Percentiles rank a stretch among this genome's conserved stretches.
Evolutionary conservation across 2,888 invertebrate genomes (phyloP).

Genomic region (Notodonta dromedarius): DNA sequence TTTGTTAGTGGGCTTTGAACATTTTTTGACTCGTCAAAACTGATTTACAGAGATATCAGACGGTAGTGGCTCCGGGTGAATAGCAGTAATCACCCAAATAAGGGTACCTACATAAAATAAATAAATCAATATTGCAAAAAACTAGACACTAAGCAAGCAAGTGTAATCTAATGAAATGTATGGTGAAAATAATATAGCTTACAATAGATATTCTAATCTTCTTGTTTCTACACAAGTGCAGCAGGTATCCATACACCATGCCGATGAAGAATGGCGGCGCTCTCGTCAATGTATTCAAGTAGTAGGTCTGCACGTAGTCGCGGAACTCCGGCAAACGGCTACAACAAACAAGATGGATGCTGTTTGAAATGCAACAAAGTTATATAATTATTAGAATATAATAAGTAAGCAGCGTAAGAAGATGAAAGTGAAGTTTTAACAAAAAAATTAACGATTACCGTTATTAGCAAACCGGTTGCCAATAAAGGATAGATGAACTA

Average conservation of each 20-base stretch:
- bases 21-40: neutral
- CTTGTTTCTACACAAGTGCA: conserved; percentile 51
- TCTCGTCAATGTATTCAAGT: conserved; percentile 58
- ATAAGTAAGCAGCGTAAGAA: too few species aligned
- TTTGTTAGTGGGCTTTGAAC: neutral
- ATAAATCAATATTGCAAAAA: too few species aligned
- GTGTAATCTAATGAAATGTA: too few species aligned
- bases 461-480: too few species aligned
- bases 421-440: too few species aligned
- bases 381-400: neutral
- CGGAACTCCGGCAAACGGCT: conserved; percentile 40
- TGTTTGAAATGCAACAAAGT: conserved; percentile 1
- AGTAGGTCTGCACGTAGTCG: conserved; percentile 47
- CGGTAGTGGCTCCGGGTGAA: too few species aligned
- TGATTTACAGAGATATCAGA: too few species aligned
- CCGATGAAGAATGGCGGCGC: conserved; percentile 65
- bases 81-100: too few species aligned
- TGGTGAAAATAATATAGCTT: conserved; percentile 3
- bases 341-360: conserved; percentile 15
- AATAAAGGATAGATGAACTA: too few species aligned
- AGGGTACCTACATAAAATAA: too few species aligned
- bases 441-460: too few species aligned
- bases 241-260: conserved; percentile 60
- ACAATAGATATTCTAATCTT: conserved; percentile 50
- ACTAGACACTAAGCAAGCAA: too few species aligned